Base-by-base conservation (phyloP, 2,113 vertebrate species). In the Zosterops hypoxanthus region DNA sequence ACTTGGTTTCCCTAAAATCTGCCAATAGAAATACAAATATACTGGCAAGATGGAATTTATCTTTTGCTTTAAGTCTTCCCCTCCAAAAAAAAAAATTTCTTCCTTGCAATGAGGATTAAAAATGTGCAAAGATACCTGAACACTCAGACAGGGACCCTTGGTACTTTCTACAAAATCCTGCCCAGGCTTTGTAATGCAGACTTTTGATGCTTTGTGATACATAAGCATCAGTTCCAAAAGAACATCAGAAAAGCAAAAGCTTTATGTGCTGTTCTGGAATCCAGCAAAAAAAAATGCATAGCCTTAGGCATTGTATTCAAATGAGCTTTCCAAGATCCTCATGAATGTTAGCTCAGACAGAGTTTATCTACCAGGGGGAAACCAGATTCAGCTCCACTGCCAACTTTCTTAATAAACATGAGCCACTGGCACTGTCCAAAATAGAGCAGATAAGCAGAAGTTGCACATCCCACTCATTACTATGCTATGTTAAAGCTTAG, bases 361-460 rank as follows among this genome's bases (percentile, higher is more conserved):
- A 81, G 76, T 94, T 97, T 97, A 97, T 95, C 85, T 97, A 89
- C 73, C 82, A 61, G 64, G 88, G 64, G 82, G 92, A 97, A 93
- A 86, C 64, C 90, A 73, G 92, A 91, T 94, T 93, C 88, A 88
- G 55, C 64, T 95, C 93, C 94, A 64, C 72, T 97, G 96, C 93
- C 97, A 98, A 92, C 83, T 97, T 95, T 69, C 69, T 70, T 92
- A 97, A 97, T 94, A 96, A 97, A 95, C 94, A 94, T 63, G 95
- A 96, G 94, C 81, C 79, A 61, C 36, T 96, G 96, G 94, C 92
- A 94, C 71, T 85, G 91, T 91, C 94, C 94, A 93, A 89, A 97
- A 91, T 94, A 96, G 94, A 96, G 90, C 79, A 95, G 97, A 97
- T 97, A 97, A 98, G 88, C 61, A 57, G 88, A 97, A 97, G 84